phyloP scores from a whole-genome alignment of 2,888 invertebrate species.

The Crocallis elinguaria region DNA sequence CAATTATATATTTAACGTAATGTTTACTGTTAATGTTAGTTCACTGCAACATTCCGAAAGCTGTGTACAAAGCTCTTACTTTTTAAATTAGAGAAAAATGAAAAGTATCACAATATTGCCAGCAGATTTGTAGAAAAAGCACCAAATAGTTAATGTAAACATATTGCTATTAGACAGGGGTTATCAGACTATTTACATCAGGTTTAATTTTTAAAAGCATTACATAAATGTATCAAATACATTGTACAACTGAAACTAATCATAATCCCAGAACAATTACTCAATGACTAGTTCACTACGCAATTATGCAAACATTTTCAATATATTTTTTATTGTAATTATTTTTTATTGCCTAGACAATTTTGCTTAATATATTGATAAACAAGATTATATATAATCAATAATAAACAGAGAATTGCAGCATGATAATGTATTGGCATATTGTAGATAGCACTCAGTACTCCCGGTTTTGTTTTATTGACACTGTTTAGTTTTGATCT shows the following conservation, averaged over 20 bases:
- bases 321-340: constrained; percentile 24
- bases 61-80: constrained; percentile 83
- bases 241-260: constrained; percentile 34
- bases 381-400: constrained; percentile 82
- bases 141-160: constrained; percentile 72
- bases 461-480: constrained; percentile 59
- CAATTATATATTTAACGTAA: constrained; percentile 51
- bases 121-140: constrained; percentile 69
- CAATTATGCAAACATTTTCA: constrained; percentile 42
- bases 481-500: constrained; percentile 65
- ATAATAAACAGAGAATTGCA: constrained; percentile 77
- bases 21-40: constrained; percentile 73
- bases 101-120: constrained; percentile 75
- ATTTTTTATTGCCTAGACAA: constrained; percentile 62
- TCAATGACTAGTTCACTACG: constrained; percentile 73
- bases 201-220: constrained; percentile 37
- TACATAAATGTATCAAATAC: constrained; percentile 40
- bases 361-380: constrained; percentile 80
- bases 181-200: constrained; percentile 75
- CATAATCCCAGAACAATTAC: constrained; percentile 36
- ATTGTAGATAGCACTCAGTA: constrained; percentile 71
- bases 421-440: constrained; percentile 83
- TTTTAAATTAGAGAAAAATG: constrained; percentile 59
- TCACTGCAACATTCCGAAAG: constrained; percentile 83
- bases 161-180: constrained; percentile 54